These are phyloP conservation scores for Habroteleia sp. DNA, from an alignment of 2,888 invertebrate species.

Conservation along the genomic window DNA sequence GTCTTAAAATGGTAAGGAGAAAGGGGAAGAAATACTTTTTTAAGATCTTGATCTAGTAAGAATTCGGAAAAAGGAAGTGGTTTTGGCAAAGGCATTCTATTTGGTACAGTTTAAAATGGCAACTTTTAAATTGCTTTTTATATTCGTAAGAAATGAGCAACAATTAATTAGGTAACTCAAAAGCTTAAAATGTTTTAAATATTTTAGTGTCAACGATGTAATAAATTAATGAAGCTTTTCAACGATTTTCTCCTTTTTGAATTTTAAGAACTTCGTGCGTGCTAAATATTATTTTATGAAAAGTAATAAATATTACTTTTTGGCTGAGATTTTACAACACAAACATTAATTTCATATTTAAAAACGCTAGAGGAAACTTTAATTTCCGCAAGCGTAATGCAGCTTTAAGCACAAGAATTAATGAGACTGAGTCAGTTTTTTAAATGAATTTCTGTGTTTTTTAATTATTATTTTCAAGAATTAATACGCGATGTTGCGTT, in stretches of 20 bases:
- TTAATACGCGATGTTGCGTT: conserved; percentile 3
- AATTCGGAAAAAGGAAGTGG: conserved; percentile 33
- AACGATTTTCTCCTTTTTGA: too few species aligned
- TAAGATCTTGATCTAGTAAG: conserved; percentile 30
- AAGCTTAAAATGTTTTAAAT: conserved; percentile 2
- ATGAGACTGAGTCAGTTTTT: conserved; percentile 12
- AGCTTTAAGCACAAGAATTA: conserved; percentile 18
- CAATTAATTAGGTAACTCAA: too few species aligned
- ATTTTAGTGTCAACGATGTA: too few species aligned
- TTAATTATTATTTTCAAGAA: conserved; percentile 6
- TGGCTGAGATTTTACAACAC: background rate
- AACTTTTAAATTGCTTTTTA: too few species aligned
- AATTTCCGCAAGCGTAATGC: conserved; percentile 7
- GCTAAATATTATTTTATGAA: too few species aligned
- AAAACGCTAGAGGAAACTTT: conserved; percentile 16
- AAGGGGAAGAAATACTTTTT: conserved; percentile 15
- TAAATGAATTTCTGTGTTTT: conserved; percentile 22
- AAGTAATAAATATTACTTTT: too few species aligned
- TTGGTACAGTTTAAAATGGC: too few species aligned
- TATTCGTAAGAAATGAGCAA: too few species aligned
- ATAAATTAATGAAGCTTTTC: too few species aligned
- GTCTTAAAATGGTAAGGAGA: conserved; percentile 30
- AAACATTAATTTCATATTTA: conserved; percentile 7
- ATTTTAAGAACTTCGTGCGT: too few species aligned
- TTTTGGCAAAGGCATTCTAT: too few species aligned